Percentiles rank a stretch among this genome's conserved stretches.
phyloP scores from a whole-genome alignment of 2,113 vertebrate genomes.

The Prunella himalayana region DNA sequence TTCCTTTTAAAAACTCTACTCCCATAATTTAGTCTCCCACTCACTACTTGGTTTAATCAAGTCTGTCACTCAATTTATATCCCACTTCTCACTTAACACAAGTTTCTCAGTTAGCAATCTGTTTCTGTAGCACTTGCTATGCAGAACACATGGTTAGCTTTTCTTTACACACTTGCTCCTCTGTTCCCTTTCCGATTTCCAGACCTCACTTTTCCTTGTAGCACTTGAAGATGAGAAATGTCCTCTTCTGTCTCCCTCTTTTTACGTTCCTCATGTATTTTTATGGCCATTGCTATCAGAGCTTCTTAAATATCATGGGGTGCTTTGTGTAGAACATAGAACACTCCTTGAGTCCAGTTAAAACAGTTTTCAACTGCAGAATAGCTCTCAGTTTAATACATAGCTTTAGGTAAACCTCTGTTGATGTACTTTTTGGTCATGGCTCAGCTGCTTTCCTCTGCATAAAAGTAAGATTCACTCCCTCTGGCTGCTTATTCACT shows the following conservation, averaged over 20 bases:
- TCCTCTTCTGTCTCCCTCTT: neutral
- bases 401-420: neutral
- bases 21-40: slow-evolving; percentile 61
- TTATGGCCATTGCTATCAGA: neutral
- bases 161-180: neutral
- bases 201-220: slow-evolving; percentile 7
- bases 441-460: neutral
- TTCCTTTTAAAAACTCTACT: slow-evolving; percentile 33
- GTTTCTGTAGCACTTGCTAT: slow-evolving; percentile 41
- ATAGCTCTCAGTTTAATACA: neutral
- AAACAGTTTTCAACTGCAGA: neutral
- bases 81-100: slow-evolving; percentile 24
- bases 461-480: neutral
- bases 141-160: slow-evolving; percentile 34
- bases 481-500: neutral
- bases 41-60: slow-evolving; percentile 65
- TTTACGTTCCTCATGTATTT: neutral
- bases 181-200: neutral
- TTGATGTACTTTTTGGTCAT: neutral
- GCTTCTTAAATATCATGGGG: neutral
- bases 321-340: neutral
- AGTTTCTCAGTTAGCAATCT: slow-evolving; percentile 51
- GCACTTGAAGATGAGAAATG: neutral
- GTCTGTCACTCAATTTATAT: slow-evolving; percentile 64
- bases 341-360: neutral